Evolutionary conservation across 1,140 invertebrate species (phyloP), one percentile per base, ranked within the genome.

Genomic region (Frieseomelitta varia): DNA sequence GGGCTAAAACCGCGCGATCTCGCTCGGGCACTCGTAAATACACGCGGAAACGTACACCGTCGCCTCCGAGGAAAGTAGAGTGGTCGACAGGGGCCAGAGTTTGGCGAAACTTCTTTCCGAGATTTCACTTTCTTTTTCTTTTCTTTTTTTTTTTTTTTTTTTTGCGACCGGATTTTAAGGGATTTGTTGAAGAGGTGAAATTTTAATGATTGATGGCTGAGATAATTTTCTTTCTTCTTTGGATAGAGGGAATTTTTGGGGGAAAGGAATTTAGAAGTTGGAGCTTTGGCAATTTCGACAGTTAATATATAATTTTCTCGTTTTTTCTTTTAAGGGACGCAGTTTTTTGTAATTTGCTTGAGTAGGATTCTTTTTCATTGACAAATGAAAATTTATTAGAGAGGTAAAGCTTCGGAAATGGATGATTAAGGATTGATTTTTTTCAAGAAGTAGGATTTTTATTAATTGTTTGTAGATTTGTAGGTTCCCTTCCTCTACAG

Each of bases 1-100:
- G 21, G 12, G 79, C 34, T 73, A 12, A 81, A 63, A 51, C 56
- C 79, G n/a, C 56, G 24, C 56, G 55, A 73, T 51, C 55, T 74
- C 56, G 27, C 34, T 34, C 21, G 12, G 19, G 27, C 56, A 75
- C 12, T 81, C 56, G 79, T 74, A 63, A 53, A 81, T 58, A 65
- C 39, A 27, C 79, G 47, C n/a, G 19, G 39, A 11, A 10, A 10
- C 24, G 12, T 34, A 72, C 4, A 27, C 24, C 15, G 11, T n/a
- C 19, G 14, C 24, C 15, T 30, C 15, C 27, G 15, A 19, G 30
- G 27, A 34, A 19, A 17, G 0, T 30, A 8, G 4, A 39, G 19
- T 78, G 61, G 27, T 78, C 47, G 21, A 12, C 21, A 58, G 51
- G 0, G 12, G 0, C 15, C 61, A 30, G 6, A n/a, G 12, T 21